Evolutionary conservation across 2,888 invertebrate species (phyloP).

Genomic region (Drosophila sordidula): DNA sequence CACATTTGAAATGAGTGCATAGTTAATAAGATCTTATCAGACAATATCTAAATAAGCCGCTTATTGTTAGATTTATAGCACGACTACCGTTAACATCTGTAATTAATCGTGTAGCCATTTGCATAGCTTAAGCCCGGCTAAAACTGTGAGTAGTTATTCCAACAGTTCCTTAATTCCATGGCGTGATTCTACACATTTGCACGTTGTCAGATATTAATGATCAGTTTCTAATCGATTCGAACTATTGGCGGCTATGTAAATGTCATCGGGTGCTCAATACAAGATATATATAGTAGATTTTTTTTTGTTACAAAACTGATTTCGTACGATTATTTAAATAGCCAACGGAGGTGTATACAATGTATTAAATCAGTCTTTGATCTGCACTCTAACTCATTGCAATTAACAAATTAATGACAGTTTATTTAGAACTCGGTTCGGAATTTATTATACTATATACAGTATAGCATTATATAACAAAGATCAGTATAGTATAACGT

Average conservation of each 20-base stretch:
- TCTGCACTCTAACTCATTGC: not conserved
- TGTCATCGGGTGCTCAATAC: slow-evolving; percentile 12
- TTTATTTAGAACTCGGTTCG: not conserved
- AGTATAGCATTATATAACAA: too few species aligned
- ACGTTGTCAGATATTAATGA: not conserved
- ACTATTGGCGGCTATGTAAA: slow-evolving; percentile 8
- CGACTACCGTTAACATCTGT: slow-evolving; percentile 12
- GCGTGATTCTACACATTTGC: slow-evolving; percentile 10
- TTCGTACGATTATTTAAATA: slow-evolving; percentile 3
- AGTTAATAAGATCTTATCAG: slow-evolving; percentile 5
- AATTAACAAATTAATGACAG: not conserved
- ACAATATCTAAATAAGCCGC: slow-evolving; percentile 10
- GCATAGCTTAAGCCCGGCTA: slow-evolving; percentile 23
- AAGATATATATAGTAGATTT: slow-evolving; percentile 2
- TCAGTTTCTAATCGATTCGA: slow-evolving; percentile 6
- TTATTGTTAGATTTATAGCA: slow-evolving; percentile 32
- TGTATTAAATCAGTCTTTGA: slow-evolving; percentile 2
- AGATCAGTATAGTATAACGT: too few species aligned
- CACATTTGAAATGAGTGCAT: slow-evolving; percentile 14
- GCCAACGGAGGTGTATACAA: not conserved
- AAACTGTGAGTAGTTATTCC: not conserved
- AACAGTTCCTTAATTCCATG: slow-evolving; percentile 10
- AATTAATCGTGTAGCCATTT: slow-evolving; percentile 33
- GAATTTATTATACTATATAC: not conserved
- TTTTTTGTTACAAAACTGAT: not conserved